phyloP scores from a whole-genome alignment of 2,888 invertebrate species.

The Pteria penguin region DNA sequence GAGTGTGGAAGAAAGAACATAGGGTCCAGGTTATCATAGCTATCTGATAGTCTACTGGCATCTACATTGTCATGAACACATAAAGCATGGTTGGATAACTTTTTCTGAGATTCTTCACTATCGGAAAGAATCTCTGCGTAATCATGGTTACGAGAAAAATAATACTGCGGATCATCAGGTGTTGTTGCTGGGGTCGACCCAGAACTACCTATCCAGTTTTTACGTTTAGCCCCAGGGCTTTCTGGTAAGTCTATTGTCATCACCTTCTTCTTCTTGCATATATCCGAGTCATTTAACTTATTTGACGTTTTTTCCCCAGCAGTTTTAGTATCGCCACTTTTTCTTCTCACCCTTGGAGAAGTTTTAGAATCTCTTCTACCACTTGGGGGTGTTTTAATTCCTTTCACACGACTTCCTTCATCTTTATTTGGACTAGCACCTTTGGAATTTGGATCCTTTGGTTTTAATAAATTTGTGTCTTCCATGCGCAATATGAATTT shows the following conservation, averaged over 20 bases:
- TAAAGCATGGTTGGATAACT: background rate
- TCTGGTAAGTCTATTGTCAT: constrained; percentile 58
- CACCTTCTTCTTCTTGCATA: constrained; percentile 27
- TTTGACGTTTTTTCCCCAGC: constrained; percentile 5
- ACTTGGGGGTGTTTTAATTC: constrained; percentile 62
- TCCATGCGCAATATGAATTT: constrained; percentile 43
- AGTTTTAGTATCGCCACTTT: background rate
- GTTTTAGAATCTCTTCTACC: constrained; percentile 54
- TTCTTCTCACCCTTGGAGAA: constrained; percentile 35
- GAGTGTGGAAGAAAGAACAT: constrained; percentile 47
- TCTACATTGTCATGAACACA: background rate
- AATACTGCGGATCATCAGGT: constrained; percentile 52
- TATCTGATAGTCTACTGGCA: constrained; percentile 15
- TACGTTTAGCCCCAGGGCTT: constrained; percentile 60
- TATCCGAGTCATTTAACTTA: constrained; percentile 41
- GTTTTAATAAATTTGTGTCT: constrained; percentile 32
- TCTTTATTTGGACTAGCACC: constrained; percentile 40
- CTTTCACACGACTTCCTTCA: constrained; percentile 55
- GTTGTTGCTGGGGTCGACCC: constrained; percentile 40
- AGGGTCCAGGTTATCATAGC: constrained; percentile 13
- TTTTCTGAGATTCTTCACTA: constrained; percentile 42
- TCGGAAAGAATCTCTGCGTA: constrained; percentile 72
- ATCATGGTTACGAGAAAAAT: constrained; percentile 69
- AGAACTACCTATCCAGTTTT: constrained; percentile 52
- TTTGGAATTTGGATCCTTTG: constrained; percentile 13